phyloP scores from a whole-genome alignment of 2,797 vertebrate genomes.

The Ciconia nigra region DNA sequence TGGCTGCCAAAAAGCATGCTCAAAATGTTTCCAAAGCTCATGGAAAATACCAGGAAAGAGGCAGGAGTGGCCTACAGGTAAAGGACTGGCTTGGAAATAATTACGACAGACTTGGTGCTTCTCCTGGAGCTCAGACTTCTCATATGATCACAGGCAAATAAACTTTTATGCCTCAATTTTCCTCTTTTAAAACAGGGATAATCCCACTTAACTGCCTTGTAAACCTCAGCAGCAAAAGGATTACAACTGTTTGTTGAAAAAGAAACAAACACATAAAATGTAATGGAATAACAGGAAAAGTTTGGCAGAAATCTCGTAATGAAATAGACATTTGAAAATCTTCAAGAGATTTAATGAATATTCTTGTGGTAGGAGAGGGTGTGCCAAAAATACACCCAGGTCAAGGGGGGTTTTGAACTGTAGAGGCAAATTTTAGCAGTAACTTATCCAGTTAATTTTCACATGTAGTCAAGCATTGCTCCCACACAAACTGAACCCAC shows the following conservation, averaged over 20 bases:
- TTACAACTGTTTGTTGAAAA: neutral
- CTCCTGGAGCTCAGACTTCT: neutral
- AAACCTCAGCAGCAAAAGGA: neutral
- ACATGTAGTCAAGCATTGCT: neutral
- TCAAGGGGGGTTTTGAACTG: neutral
- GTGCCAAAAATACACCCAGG: neutral
- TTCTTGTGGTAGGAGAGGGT: neutral
- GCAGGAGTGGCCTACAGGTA: neutral
- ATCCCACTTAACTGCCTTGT: neutral
- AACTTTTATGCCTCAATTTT: neutral
- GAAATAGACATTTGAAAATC: neutral
- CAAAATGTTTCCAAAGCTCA: neutral
- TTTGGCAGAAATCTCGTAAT: neutral
- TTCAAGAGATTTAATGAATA: neutral
- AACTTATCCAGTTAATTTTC: neutral
- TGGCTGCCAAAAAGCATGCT: neutral
- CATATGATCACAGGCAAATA: neutral
- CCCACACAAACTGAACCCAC: neutral
- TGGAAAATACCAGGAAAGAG: neutral
- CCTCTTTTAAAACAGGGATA: neutral
- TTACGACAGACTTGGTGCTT: neutral
- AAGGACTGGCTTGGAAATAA: neutral
- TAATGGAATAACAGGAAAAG: neutral
- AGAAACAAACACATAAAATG: neutral
- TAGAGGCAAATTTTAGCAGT: neutral